Conservation (phyloP, 2,797 vertebrate genomes). For the Oceanodroma leucorhoa region DNA sequence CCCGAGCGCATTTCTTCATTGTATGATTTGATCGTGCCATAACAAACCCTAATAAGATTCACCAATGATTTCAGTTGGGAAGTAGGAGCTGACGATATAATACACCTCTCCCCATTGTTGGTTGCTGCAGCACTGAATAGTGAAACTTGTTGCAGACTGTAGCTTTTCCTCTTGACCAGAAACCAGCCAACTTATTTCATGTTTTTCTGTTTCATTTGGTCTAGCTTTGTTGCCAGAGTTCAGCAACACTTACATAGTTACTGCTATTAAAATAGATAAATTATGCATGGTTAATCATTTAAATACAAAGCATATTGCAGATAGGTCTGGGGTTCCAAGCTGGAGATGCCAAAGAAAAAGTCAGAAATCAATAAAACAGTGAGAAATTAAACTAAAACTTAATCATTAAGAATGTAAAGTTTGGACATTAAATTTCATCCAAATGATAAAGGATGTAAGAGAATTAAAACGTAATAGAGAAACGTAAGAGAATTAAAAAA, state of each 20-base stretch:
- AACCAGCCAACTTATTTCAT: not conserved
- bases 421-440: not conserved
- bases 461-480: no score
- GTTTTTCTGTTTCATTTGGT: not conserved
- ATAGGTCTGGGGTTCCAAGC: not conserved
- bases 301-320: not conserved
- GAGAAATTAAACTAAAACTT: not conserved
- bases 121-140: not conserved
- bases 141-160: not conserved
- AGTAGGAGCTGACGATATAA: not conserved
- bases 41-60: not conserved
- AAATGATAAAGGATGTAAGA: not conserved
- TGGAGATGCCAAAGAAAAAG: not conserved
- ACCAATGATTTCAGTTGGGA: not conserved
- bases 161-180: not conserved
- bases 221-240: not conserved
- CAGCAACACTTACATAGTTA: not conserved
- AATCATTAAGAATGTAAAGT: not conserved
- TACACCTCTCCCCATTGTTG: not conserved
- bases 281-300: not conserved
- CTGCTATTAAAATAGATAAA: not conserved
- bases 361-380: not conserved
- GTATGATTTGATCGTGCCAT: not conserved
- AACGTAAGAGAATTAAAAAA: constrained; percentile 16
- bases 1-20: not conserved